These are phyloP conservation scores for Podiceps cristatus DNA, from an alignment of 2,113 vertebrate species.

Conservation along the genomic window DNA sequence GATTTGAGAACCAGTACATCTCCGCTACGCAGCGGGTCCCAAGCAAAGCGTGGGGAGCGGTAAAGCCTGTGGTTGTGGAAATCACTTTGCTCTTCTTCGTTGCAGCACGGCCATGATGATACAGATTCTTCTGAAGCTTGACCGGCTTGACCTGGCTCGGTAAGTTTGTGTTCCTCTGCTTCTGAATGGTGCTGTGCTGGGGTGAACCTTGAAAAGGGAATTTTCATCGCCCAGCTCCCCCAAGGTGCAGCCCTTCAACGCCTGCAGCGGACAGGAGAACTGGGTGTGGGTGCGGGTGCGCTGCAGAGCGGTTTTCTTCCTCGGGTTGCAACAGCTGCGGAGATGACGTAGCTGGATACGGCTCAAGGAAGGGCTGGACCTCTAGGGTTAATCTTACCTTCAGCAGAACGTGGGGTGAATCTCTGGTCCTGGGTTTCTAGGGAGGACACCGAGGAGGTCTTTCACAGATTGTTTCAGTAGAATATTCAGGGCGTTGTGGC, in stretches of 20 bases:
- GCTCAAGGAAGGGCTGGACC: neutral
- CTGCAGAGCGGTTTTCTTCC: fast-evolving
- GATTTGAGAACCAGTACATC: neutral
- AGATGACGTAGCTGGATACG: neutral
- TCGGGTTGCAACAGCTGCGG: neutral
- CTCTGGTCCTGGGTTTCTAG: too few relatives aligned
- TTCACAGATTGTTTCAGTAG: neutral
- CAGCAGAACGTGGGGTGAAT: neutral
- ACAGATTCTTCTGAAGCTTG: conserved; percentile 91
- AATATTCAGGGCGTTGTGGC: neutral
- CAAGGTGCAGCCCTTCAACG: neutral
- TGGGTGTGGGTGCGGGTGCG: fast-evolving
- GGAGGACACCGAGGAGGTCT: neutral
- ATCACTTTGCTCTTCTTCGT: neutral
- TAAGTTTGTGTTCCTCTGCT: conserved; percentile 38
- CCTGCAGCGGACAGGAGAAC: neutral
- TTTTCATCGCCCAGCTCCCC: too few relatives aligned
- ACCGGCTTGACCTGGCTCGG: conserved; percentile 94
- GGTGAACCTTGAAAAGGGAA: fast-evolving
- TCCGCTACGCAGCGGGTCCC: too few relatives aligned
- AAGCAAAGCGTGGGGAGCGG: fast-evolving
- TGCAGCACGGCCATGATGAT: conserved; percentile 91
- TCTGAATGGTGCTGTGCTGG: fast-evolving
- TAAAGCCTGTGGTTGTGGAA: fast-evolving
- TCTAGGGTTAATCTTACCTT: neutral